A percentile compares a stretch with the other conserved stretches of the same genome.
Evolutionary conservation across 2,888 invertebrate genomes (phyloP).

Genomic region (Nephrotoma flavescens): DNA sequence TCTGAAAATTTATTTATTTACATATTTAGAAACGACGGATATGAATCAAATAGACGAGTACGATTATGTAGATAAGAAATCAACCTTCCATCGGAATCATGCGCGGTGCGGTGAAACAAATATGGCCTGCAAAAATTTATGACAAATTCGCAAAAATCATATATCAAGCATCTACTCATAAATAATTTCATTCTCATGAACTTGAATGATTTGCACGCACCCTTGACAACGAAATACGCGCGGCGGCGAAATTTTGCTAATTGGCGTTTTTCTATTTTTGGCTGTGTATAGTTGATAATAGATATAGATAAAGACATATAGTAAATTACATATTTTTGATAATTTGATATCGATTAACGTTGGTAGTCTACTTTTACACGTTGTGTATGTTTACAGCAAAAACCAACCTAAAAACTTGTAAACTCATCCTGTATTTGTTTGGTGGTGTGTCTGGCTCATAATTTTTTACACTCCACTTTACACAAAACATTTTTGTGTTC

Average conservation of each 20-base stretch:
- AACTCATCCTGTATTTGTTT: neutral
- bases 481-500: neutral
- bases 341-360: neutral
- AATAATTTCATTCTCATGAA: neutral
- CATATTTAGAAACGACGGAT: neutral
- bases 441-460: neutral
- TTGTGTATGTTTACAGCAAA: neutral
- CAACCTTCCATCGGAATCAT: neutral
- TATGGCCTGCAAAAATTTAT: neutral
- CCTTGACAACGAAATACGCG: neutral
- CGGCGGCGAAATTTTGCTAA: neutral
- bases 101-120: neutral
- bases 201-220: neutral
- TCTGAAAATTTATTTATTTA: neutral
- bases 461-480: neutral
- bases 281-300: neutral
- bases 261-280: neutral
- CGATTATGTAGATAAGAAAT: neutral
- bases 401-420: neutral
- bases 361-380: no score
- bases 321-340: neutral
- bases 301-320: neutral
- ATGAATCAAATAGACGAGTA: neutral
- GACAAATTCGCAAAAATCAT: neutral
- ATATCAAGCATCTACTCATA: neutral